Base-by-base conservation (phyloP, 2,888 invertebrate species). In the Palloptera scutellata region DNA sequence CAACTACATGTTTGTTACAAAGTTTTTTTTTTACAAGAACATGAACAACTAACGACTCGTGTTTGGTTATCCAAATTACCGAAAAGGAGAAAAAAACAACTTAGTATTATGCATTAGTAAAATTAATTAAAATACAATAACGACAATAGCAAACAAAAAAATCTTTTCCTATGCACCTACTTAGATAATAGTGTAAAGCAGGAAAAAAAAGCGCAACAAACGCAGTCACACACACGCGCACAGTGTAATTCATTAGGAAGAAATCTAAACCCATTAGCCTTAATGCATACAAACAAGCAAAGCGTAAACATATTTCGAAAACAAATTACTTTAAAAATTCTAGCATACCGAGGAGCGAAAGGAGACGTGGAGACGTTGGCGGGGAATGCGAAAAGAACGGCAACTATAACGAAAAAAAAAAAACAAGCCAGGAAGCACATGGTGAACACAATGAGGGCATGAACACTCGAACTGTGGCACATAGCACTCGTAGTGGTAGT, bases 191-290 rank as follows among this genome's bases (percentile, higher is more conserved):
- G 6, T 11, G 63, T 10, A 13, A 43, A 65, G 59, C 17, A 45
- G 43, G 52, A 30, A 1, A 43, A 15, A 55, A 19, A n/a, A 51
- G 12, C 41, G 30, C 30, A 19, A 43, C 43, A 17, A 40, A 43
- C 6, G 17, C 43, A 19, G 30, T 30, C 17, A 41, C 6, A 13
- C n/a, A 51, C 17, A 53, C 52, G 15, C 15, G 17, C 15, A 12
- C 19, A 58, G 5, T 43, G 54, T 20, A 64, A 67, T 67, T 59
- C 30, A 64, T 60, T 63, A 64, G 30, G 30, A 30, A 30, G 30
- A 67, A 67, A 51, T 59, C 60, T 67, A 60, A 70, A 64, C 61
- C 68, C 68, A 70, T 70, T 70, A 70, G 70, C 70, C 45, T 43
- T 54, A 61, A 68, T 66, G 60, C 43, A 59, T 10, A 43, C 15